These are phyloP conservation scores for Luscinia luscinia DNA, from an alignment of 2,797 vertebrate genomes.

Conservation along the genomic window DNA sequence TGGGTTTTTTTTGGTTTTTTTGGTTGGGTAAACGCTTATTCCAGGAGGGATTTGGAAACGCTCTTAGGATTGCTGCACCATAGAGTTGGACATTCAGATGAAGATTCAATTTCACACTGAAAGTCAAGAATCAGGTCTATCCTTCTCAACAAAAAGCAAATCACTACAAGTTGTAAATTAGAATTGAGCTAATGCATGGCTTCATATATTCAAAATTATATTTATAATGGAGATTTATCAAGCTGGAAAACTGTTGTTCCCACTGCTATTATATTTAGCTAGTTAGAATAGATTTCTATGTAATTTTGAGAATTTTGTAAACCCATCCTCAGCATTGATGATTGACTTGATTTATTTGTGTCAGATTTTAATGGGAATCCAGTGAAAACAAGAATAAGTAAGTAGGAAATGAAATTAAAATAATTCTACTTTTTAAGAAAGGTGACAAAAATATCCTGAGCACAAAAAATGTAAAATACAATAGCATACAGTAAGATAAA, in stretches of 20 bases:
- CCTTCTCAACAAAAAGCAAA: background rate
- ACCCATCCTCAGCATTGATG: background rate
- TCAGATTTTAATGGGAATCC: background rate
- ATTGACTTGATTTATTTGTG: background rate
- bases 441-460: background rate
- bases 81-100: background rate
- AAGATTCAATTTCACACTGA: background rate
- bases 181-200: background rate
- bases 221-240: background rate
- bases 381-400: background rate
- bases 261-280: background rate
- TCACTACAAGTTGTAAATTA: background rate
- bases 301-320: background rate
- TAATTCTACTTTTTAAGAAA: background rate
- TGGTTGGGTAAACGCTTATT: background rate
- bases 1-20: too few species aligned
- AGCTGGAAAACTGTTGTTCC: background rate
- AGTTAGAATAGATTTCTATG: background rate
- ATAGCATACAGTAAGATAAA: background rate
- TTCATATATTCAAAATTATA: background rate
- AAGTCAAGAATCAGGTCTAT: background rate
- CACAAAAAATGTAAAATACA: background rate
- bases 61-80: background rate
- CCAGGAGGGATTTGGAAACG: background rate
- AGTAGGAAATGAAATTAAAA: background rate